Evolutionary conservation across 2,888 invertebrate genomes (phyloP), one percentile per base, ranked within the genome.

Genomic region (Ligdia adustata): DNA sequence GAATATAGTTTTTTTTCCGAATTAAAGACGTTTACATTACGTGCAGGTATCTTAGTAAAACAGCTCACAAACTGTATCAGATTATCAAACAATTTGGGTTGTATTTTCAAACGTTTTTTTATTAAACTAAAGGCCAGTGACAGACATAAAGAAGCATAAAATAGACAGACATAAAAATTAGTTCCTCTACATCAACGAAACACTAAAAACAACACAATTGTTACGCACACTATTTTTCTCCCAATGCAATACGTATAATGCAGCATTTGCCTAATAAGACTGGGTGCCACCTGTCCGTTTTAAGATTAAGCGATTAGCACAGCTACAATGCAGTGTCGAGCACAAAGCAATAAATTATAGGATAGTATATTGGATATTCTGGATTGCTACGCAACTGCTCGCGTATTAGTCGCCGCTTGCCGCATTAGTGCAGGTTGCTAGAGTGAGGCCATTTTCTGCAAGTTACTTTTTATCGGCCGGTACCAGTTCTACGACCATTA

Each of bases 281-380:
- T 62, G 57, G 58, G n/a, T n/a, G 58, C 55, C 71, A 75, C 69
- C 72, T 75, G 76, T 61, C 66, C 15, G 9, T 28, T 49, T 39
- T 46, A 40, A 74, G 77, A 79, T 79, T 72, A 77, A 79, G 78
- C 72, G 74, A 77, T 79, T 79, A 78, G 57, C 45, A 37, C 47
- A 46, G 48, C 55, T 51, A 48, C 57, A 55, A 55, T 46, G 51
- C 44, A 42, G 53, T 39, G 39, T 39, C 33, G 48, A 44, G 46
- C 59, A 61, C 54, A 49, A 31, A 55, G 57, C 60, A 69, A 70
- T 75, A 74, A 75, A 75, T 75, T 69, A 72, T 69, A 66, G 64
- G 70, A 70, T 72, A 68, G 70, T 68, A 53, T 55, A 64, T 64
- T 57, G 69, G 62, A 64, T 64, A 65, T 63, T 65, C 67, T 58